Conservation (phyloP, 2,888 invertebrate species). For the Volucella zonaria region DNA sequence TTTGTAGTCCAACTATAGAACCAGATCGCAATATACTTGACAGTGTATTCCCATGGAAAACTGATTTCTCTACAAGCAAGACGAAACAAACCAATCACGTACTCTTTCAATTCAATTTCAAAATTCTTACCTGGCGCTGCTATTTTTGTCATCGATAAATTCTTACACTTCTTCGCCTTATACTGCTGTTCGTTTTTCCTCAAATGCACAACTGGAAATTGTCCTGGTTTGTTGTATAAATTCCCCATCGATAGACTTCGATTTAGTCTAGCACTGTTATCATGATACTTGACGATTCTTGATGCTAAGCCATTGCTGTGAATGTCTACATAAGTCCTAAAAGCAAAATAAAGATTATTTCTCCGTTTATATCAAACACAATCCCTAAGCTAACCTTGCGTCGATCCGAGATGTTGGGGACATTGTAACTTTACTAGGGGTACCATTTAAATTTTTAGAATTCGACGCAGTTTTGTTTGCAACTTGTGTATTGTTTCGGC, state of each 20-base stretch:
- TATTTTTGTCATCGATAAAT: conserved; percentile 79
- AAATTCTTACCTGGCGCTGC: conserved; percentile 79
- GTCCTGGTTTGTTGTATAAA: conserved; percentile 82
- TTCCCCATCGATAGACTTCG: conserved; percentile 80
- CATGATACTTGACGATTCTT: conserved; percentile 84
- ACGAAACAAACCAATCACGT: background rate
- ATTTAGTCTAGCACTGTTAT: conserved; percentile 78
- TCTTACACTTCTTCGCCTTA: conserved; percentile 77
- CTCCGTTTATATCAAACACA: background rate
- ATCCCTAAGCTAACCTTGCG: conserved; percentile 77
- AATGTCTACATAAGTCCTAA: conserved; percentile 83
- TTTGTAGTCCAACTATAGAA: conserved; percentile 78
- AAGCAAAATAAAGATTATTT: background rate
- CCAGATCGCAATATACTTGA: conserved; percentile 80
- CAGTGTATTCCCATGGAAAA: conserved; percentile 80
- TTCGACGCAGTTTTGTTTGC: conserved; percentile 44
- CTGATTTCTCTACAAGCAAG: conserved; percentile 75
- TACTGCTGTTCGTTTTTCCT: conserved; percentile 82
- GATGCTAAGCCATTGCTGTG: conserved; percentile 84
- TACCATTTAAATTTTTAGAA: conserved; percentile 46
- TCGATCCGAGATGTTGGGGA: conserved; percentile 75
- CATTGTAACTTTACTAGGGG: conserved; percentile 49
- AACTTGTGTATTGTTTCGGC: conserved; percentile 75
- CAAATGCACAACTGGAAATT: conserved; percentile 84
- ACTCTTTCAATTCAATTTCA: background rate